phyloP scores from a whole-genome alignment of 2,113 vertebrate species.

The Pseudorhombus dupliciocellatus region DNA sequence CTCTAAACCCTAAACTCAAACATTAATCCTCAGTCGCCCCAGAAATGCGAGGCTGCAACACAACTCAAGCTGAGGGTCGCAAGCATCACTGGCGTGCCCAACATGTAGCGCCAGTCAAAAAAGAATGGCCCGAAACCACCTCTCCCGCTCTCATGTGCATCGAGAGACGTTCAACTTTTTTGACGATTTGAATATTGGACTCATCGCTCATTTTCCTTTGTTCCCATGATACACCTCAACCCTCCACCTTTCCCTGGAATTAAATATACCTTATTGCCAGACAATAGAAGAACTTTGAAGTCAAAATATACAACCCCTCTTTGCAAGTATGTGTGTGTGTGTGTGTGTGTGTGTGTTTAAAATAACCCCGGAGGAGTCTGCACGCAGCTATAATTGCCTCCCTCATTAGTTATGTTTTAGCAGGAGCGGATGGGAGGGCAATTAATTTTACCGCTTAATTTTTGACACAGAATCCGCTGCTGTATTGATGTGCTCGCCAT shows the following conservation, averaged over 20 bases:
- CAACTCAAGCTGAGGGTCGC: not conserved
- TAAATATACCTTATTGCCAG: slow-evolving; percentile 58
- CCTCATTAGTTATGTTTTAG: slow-evolving; percentile 86
- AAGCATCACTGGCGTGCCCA: not conserved
- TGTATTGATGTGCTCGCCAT: slow-evolving; percentile 82
- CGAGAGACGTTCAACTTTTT: slow-evolving; percentile 35
- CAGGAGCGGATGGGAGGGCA: slow-evolving; percentile 82
- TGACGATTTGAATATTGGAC: slow-evolving; percentile 36
- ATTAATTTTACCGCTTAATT: slow-evolving; percentile 85
- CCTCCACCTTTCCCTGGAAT: slow-evolving; percentile 39
- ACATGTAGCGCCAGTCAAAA: not conserved
- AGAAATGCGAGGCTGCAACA: not conserved
- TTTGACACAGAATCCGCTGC: slow-evolving; percentile 79
- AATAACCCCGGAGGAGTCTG: slow-evolving; percentile 81
- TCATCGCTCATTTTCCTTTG: slow-evolving; percentile 40
- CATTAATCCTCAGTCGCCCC: not conserved
- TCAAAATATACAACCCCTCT: slow-evolving; percentile 73
- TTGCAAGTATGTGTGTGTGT: slow-evolving; percentile 46
- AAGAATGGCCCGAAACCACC: slow-evolving; percentile 2
- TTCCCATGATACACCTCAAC: slow-evolving; percentile 53
- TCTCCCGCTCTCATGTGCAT: slow-evolving; percentile 17
- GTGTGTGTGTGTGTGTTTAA: slow-evolving; percentile 72
- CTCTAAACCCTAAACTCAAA: not conserved
- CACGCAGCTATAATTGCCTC: slow-evolving; percentile 84
- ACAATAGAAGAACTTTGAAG: slow-evolving; percentile 74